These are phyloP conservation scores for Acanthosepion esculentum DNA, from an alignment of 2,888 invertebrate species.

Conservation along the genomic window DNA sequence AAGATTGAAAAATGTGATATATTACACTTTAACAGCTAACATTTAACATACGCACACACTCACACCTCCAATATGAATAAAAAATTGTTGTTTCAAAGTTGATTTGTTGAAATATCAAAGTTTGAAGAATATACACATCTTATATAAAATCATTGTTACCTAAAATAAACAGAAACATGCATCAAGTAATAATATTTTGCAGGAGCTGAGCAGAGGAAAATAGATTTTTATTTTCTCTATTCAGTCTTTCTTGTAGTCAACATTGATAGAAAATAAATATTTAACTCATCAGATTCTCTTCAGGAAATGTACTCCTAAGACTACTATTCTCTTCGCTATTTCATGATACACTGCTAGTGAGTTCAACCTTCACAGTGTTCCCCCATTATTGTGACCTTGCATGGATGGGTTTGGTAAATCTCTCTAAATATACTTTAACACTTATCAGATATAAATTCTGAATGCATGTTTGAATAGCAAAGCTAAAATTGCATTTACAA, in stretches of 20 bases:
- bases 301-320: not conserved
- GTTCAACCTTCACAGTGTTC: not conserved
- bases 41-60: not conserved
- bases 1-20: no score
- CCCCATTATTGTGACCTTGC: no score
- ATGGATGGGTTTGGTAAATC: no score
- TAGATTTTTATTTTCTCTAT: not conserved
- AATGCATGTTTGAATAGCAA: not conserved
- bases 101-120: constrained; percentile 47
- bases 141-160: not conserved
- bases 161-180: not conserved
- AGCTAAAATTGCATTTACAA: no score
- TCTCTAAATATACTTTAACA: not conserved
- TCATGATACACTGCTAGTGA: not conserved
- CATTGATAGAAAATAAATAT: not conserved
- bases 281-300: not conserved
- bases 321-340: not conserved
- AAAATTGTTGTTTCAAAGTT: constrained; percentile 46
- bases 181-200: not conserved
- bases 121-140: constrained; percentile 48
- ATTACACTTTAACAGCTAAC: not conserved
- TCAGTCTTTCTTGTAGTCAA: not conserved
- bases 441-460: not conserved
- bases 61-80: constrained; percentile 34
- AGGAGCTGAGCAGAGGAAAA: not conserved